A percentile compares a stretch with the other conserved stretches of the same genome.
Conservation (phyloP, 2,797 vertebrate species). For the Harpagifer antarcticus region DNA sequence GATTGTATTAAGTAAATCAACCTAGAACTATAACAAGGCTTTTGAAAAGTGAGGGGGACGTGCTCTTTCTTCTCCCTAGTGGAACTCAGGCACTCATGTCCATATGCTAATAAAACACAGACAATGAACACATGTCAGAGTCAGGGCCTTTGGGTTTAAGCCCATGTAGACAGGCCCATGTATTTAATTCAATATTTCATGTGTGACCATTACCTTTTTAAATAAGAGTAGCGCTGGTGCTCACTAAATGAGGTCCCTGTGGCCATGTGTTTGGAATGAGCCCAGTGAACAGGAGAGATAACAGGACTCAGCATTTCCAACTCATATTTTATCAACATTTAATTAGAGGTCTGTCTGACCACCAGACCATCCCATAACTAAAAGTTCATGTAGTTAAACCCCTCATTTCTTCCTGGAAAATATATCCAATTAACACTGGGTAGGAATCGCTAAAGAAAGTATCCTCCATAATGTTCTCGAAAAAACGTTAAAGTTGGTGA, state of each 20-base stretch:
- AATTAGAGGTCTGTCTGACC: slow-evolving; percentile 48
- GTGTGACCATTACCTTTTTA: slow-evolving; percentile 47
- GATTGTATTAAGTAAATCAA: slow-evolving; percentile 1
- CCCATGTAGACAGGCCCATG: slow-evolving; percentile 3
- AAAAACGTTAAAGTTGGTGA: slow-evolving; percentile 12
- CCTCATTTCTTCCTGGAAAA: slow-evolving; percentile 27
- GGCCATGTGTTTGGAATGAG: slow-evolving; percentile 46
- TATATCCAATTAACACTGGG: slow-evolving; percentile 52
- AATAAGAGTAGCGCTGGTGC: slow-evolving; percentile 41
- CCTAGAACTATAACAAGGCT: not conserved
- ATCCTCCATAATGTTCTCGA: not conserved
- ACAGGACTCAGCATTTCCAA: slow-evolving; percentile 44
- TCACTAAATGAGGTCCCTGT: slow-evolving; percentile 64
- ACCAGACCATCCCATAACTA: slow-evolving; percentile 40
- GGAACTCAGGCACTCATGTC: slow-evolving; percentile 5
- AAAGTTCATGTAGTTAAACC: slow-evolving; percentile 10
- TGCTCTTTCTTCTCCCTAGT: not conserved
- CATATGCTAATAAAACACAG: slow-evolving; percentile 26
- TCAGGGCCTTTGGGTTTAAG: slow-evolving; percentile 21
- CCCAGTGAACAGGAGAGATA: slow-evolving; percentile 19
- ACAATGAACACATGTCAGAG: slow-evolving; percentile 15
- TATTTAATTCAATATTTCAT: slow-evolving; percentile 29
- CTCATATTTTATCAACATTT: slow-evolving; percentile 53
- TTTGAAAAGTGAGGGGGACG: slow-evolving; percentile 5
- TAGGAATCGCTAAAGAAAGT: slow-evolving; percentile 26